A percentile compares a stretch with the other conserved stretches of the same genome.
These are phyloP conservation scores for Tragulus kanchil DNA, from an alignment of 2,113 vertebrate species.

Conservation along the genomic window DNA sequence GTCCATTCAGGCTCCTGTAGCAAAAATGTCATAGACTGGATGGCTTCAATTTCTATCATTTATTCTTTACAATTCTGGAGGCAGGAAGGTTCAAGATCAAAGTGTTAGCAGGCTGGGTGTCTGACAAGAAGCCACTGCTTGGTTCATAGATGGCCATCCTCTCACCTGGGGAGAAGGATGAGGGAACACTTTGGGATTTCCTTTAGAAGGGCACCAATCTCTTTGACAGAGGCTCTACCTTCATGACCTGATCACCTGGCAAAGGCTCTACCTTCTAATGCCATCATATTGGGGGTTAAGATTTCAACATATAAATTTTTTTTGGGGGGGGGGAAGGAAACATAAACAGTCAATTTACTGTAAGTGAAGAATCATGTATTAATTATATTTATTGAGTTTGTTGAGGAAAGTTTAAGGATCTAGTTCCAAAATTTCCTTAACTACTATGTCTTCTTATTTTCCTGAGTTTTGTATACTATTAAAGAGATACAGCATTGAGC, in stretches of 20 bases:
- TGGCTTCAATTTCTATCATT: background rate
- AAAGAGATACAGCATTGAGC: background rate
- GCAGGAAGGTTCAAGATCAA: background rate
- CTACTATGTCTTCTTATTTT: background rate
- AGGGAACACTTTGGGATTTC: background rate
- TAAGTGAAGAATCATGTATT: background rate
- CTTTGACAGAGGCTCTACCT: background rate
- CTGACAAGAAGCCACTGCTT: background rate
- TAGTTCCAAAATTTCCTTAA: background rate
- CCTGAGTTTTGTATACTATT: background rate
- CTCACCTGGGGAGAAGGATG: background rate
- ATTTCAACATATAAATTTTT: background rate
- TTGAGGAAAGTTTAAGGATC: background rate
- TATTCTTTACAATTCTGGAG: background rate
- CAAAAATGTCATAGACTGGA: background rate
- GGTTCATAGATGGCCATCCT: background rate
- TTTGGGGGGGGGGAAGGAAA: accelerated
- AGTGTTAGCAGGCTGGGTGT: background rate
- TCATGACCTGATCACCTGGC: background rate
- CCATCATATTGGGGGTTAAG: background rate
- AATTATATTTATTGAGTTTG: background rate
- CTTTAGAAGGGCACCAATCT: background rate
- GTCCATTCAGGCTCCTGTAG: background rate
- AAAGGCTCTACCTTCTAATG: background rate
- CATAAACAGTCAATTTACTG: background rate